Conservation (phyloP, 2,113 vertebrate genomes). For the Raja brachyura region DNA sequence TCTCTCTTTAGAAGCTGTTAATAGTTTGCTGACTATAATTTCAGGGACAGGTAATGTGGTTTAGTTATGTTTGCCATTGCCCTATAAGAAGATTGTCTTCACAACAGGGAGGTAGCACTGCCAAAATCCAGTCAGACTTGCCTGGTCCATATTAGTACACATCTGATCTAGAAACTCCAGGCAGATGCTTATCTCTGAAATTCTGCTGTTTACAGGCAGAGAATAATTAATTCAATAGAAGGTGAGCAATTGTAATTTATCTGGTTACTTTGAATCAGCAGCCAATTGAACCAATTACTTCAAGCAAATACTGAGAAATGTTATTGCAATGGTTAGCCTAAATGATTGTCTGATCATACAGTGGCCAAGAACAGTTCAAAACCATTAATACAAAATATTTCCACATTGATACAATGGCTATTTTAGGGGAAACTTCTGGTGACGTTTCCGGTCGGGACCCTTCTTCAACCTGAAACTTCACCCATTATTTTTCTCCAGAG, state of each 20-base stretch:
- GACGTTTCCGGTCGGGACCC: too few relatives aligned
- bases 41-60: background rate
- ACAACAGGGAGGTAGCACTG: background rate
- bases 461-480: too few relatives aligned
- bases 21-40: background rate
- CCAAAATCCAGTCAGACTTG: background rate
- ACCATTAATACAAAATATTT: too few relatives aligned
- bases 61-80: too few relatives aligned
- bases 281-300: background rate
- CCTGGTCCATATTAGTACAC: background rate
- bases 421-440: too few relatives aligned
- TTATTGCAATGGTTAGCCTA: background rate
- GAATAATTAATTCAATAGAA: background rate
- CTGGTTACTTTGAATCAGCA: background rate
- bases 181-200: background rate
- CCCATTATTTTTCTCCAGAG: too few relatives aligned
- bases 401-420: too few relatives aligned
- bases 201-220: background rate
- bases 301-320: background rate
- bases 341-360: background rate
- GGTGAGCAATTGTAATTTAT: background rate
- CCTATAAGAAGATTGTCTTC: too few relatives aligned
- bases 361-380: too few relatives aligned
- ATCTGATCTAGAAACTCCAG: background rate
- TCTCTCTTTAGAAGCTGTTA: background rate